A percentile compares a stretch with the other conserved stretches of the same genome.
These are phyloP conservation scores for Sanderia malayensis DNA, from an alignment of 30 jellyfish, hydroid and myxozoan species.

Conservation along the genomic window DNA sequence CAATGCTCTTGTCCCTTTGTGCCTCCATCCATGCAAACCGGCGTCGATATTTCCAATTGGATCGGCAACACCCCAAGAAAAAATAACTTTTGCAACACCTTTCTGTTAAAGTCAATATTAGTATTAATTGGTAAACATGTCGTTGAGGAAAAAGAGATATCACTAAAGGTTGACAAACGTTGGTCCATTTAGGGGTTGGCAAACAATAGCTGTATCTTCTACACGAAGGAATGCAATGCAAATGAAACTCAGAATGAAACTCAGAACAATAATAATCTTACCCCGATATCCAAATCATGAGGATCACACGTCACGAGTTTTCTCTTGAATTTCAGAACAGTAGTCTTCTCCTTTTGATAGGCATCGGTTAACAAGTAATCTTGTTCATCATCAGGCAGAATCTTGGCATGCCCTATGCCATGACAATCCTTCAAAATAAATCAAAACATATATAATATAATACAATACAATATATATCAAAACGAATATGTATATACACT, in stretches of 20 bases:
- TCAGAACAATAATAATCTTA: no score
- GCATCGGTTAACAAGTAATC: conserved; percentile 18
- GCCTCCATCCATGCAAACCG: background rate
- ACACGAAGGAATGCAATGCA: no score
- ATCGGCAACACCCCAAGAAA: conserved; percentile 33
- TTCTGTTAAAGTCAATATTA: no score
- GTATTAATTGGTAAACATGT: no score
- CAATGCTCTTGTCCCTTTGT: conserved; percentile 13
- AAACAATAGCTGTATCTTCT: no score
- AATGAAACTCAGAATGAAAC: no score
- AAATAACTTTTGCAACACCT: conserved; percentile 14
- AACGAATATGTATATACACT: no score
- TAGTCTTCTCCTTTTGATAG: background rate
- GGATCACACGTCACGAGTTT: conserved; percentile 10
- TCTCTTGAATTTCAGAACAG: conserved; percentile 29
- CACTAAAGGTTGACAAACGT: no score
- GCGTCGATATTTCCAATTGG: background rate
- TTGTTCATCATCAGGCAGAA: background rate
- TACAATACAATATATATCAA: no score
- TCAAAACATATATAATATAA: no score
- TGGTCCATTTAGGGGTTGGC: no score
- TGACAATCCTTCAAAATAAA: background rate
- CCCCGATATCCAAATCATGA: background rate
- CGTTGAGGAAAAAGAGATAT: no score
- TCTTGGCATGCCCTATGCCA: background rate